Conservation (phyloP, 1,140 invertebrate species). For the Charaxes varanes region DNA sequence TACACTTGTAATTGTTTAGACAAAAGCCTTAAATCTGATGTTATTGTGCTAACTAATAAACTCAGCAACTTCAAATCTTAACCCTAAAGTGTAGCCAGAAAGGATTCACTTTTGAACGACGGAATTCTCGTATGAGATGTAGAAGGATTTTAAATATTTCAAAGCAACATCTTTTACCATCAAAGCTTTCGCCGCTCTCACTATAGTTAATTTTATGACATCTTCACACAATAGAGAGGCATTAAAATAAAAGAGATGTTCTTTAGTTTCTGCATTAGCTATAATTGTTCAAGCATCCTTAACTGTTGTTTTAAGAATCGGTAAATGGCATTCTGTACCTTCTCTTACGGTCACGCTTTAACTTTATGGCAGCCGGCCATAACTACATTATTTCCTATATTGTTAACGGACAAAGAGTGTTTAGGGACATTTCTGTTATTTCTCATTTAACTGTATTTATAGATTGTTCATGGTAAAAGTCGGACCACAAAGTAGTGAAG, state of each 20-base stretch:
- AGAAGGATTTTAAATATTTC: constrained; percentile 2
- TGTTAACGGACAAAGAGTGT: constrained; percentile 37
- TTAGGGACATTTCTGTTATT: constrained; percentile 45
- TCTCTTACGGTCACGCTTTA: constrained; percentile 36
- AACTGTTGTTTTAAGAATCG: constrained; percentile 56
- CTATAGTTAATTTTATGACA: constrained; percentile 66
- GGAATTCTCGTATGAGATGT: constrained; percentile 11
- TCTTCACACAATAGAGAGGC: constrained; percentile 42
- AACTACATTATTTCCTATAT: constrained; percentile 40
- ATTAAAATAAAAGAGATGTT: constrained; percentile 52
- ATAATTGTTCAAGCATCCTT: constrained; percentile 30
- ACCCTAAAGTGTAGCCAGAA: constrained; percentile 13
- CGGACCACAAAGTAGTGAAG: constrained; percentile 19
- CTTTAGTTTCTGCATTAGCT: constrained; percentile 38
- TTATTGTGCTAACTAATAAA: constrained; percentile 15
- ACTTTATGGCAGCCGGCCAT: constrained; percentile 24
- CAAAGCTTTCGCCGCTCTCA: constrained; percentile 58
- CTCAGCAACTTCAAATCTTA: constrained; percentile 8
- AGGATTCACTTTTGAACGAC: constrained; percentile 11
- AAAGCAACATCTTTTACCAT: constrained; percentile 44
- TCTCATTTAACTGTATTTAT: constrained; percentile 29
- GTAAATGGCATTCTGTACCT: constrained; percentile 31
- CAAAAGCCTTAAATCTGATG: constrained; percentile 35
- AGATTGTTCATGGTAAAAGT: constrained; percentile 22
- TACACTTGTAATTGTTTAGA: constrained; percentile 67